Base-by-base conservation (phyloP, 1,140 invertebrate genomes). In the Luehdorfia chinensis region DNA sequence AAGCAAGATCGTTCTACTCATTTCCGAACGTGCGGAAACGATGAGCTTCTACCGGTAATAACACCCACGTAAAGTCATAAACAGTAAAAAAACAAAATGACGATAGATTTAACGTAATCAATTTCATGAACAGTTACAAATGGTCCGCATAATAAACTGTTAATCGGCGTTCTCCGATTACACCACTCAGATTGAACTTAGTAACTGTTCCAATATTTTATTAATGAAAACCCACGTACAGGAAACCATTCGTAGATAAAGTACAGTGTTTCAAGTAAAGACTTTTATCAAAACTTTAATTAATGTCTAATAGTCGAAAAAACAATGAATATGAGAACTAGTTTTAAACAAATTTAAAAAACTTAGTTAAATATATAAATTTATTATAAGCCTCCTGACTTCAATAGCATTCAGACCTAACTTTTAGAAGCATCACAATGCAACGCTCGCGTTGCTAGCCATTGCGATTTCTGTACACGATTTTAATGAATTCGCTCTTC, bases 101-200 rank as follows among this genome's bases (percentile, higher is more conserved):
- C 66, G 62, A 76, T 75, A 66, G 65, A 77, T 60, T 57, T 66
- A 71, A 77, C 51, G 66, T 81, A 85, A 81, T 83, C 78, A 79
- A 81, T 85, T 74, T 70, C 47, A 43, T 49, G 39, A 81, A 83
- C 75, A 71, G 79, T 80, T 85, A 79, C 52, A 52, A 65, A 67
- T 64, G 58, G 44, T 59, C 36, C 47, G 52, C 32, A 39, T 53
- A 55, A 61, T 66, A 57, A 60, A 55, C 51, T 32, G 28, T 50
- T 55, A 54, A 59, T 58, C 46, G 34, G 27, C 47, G 34, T 52
- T 50, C 48, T 51, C 46, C 13, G 14, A 43, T 43, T 28, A 43
- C 39, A 28, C 14, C 15, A 43, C 36, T 25, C 14, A 4, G 8
- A 28, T 43, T 43, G n/a, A 28, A 43, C 39, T 27, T 7, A 7